A percentile compares a stretch with the other conserved stretches of the same genome.
These are phyloP conservation scores for Diarsia rubi DNA, from an alignment of 2,888 invertebrate species.

Conservation along the genomic window DNA sequence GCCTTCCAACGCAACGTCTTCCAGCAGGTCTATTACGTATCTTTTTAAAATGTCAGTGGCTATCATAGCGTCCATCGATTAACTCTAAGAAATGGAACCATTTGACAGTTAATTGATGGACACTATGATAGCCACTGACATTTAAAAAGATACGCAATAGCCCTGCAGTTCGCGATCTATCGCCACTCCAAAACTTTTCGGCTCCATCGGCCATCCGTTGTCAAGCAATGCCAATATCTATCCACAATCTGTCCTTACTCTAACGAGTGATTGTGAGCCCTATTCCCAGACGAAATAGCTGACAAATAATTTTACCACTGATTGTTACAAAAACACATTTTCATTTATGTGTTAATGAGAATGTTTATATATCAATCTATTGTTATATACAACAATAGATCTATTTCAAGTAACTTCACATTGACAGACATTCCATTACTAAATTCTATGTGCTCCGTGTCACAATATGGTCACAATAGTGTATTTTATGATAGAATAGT, in stretches of 20 bases:
- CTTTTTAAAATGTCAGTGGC: no score
- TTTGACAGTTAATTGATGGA: no score
- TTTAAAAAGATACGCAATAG: no score
- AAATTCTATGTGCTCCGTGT: conserved; percentile 21
- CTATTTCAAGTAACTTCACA: conserved; percentile 32
- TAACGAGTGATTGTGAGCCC: neutral
- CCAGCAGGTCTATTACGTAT: no score
- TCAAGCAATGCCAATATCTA: neutral
- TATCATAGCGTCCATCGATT: no score
- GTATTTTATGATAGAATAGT: conserved; percentile 50
- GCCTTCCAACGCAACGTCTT: no score
- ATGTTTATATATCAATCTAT: neutral
- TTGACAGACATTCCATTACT: conserved; percentile 50
- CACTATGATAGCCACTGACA: no score
- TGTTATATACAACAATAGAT: conserved; percentile 33
- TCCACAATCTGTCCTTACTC: neutral
- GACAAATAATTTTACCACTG: conserved; percentile 17
- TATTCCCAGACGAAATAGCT: conserved; percentile 15
- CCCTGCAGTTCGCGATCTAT: no score
- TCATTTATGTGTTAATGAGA: conserved; percentile 8
- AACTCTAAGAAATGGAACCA: no score
- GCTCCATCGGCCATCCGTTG: no score
- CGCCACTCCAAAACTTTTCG: no score
- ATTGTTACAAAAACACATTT: conserved; percentile 28
- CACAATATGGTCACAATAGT: conserved; percentile 47